A percentile compares a stretch with the other conserved stretches of the same genome.
These are phyloP conservation scores for Drusus annulatus DNA, from an alignment of 1,140 invertebrate genomes.

Conservation along the genomic window DNA sequence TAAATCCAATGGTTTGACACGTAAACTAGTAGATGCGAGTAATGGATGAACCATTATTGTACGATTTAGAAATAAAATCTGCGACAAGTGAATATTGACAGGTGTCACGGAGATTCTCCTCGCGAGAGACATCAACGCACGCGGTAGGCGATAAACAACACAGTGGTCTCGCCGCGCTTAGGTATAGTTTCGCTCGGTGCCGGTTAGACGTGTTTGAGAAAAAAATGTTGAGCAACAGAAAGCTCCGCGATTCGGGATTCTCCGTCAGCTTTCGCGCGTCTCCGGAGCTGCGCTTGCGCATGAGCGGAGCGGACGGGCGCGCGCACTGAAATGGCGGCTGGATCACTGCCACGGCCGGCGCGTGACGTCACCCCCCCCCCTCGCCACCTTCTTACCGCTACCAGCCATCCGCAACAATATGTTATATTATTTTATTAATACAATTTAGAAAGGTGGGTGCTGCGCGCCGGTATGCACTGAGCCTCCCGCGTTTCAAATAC, in stretches of 20 bases:
- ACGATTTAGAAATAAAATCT: not conserved
- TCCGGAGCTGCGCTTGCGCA: constrained; percentile 40
- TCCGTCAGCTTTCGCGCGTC: constrained; percentile 35
- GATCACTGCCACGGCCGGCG: constrained; percentile 44
- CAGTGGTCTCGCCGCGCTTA: constrained; percentile 6
- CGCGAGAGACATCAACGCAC: constrained; percentile 32
- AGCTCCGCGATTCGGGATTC: constrained; percentile 39
- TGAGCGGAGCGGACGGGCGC: constrained; percentile 34
- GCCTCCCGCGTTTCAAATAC: not conserved
- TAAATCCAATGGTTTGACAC: constrained; percentile 14
- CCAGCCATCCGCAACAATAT: not conserved
- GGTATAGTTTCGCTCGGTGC: not conserved
- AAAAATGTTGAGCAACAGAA: constrained; percentile 16
- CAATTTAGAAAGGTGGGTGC: constrained; percentile 31
- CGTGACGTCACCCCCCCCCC: constrained; percentile 41
- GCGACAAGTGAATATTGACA: constrained; percentile 34
- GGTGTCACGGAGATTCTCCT: not conserved
- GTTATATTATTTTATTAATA: constrained; percentile 34
- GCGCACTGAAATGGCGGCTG: constrained; percentile 49
- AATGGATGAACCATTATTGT: not conserved
- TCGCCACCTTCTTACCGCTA: not conserved
- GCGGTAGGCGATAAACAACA: constrained; percentile 22
- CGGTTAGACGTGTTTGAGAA: constrained; percentile 8
- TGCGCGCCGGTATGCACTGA: constrained; percentile 4
- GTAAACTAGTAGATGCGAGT: not conserved